A percentile compares a stretch with the other conserved stretches of the same genome.
These are phyloP conservation scores for Coregonus clupeaformis DNA, from an alignment of 2,113 vertebrate species.

Conservation along the genomic window DNA sequence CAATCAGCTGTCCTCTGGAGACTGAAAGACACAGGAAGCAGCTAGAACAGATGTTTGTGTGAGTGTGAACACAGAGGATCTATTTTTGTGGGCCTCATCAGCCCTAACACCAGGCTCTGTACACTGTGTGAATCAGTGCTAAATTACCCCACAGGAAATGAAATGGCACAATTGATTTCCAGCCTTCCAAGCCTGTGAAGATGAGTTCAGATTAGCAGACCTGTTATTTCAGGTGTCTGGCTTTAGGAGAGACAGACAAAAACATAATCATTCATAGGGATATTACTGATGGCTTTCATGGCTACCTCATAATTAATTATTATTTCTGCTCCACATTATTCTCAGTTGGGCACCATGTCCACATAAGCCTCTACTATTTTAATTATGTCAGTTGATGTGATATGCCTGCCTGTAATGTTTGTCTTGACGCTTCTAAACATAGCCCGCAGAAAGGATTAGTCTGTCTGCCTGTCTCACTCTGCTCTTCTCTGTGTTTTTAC, in stretches of 20 bases:
- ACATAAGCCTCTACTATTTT: too few relatives aligned
- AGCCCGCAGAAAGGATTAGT: background rate
- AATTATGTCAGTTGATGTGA: too few relatives aligned
- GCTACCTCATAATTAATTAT: too few relatives aligned
- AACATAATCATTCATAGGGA: background rate
- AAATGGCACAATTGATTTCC: slow-evolving; percentile 20
- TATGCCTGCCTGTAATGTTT: too few relatives aligned
- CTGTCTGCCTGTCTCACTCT: slow-evolving; percentile 7
- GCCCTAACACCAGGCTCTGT: background rate
- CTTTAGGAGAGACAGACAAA: background rate
- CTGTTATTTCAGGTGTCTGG: background rate
- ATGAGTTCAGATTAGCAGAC: slow-evolving; percentile 3
- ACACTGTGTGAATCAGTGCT: background rate
- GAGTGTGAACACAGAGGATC: background rate
- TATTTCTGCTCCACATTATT: too few relatives aligned
- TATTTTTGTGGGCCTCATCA: background rate
- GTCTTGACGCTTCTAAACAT: background rate
- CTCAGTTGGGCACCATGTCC: too few relatives aligned
- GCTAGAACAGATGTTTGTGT: background rate
- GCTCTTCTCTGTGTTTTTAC: slow-evolving; percentile 32
- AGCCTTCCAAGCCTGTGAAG: background rate
- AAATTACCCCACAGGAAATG: slow-evolving; percentile 13
- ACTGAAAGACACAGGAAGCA: too few relatives aligned
- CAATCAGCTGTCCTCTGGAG: too few relatives aligned
- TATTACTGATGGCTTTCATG: too few relatives aligned